A percentile compares a stretch with the other conserved stretches of the same genome.
These are phyloP conservation scores for Cydia pomonella DNA, from an alignment of 1,140 invertebrate genomes.

Conservation along the genomic window DNA sequence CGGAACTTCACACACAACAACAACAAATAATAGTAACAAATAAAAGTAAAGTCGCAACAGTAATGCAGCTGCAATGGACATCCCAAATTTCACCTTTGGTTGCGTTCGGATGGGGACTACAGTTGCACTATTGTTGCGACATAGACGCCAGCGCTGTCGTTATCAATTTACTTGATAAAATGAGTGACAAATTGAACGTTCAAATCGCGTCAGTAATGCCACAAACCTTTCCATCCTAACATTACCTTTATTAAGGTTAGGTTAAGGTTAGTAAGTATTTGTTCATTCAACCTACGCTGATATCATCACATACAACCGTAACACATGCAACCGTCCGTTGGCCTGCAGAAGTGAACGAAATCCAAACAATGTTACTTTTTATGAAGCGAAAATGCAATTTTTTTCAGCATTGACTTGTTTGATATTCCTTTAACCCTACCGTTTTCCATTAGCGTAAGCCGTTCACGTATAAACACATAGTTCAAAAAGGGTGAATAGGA, in stretches of 20 bases:
- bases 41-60: too few species aligned
- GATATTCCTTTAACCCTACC: not conserved
- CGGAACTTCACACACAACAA: too few species aligned
- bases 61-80: too few species aligned
- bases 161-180: too few species aligned
- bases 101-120: too few species aligned
- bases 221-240: too few species aligned
- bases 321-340: not conserved
- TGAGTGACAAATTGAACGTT: too few species aligned
- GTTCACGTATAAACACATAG: slow-evolving; percentile 25
- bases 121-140: too few species aligned
- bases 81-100: too few species aligned
- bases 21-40: too few species aligned
- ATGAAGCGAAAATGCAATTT: not conserved
- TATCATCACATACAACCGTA: not conserved
- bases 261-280: not conserved
- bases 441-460: slow-evolving; percentile 6
- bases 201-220: too few species aligned
- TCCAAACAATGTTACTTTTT: not conserved
- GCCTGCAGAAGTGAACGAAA: slow-evolving; percentile 7
- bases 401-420: not conserved
- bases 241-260: not conserved
- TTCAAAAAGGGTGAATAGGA: slow-evolving; percentile 17
- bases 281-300: slow-evolving; percentile 3
- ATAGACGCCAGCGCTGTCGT: too few species aligned